These are phyloP conservation scores for Antennarius maculatus DNA, from an alignment of 2,797 vertebrate genomes.

Conservation along the genomic window DNA sequence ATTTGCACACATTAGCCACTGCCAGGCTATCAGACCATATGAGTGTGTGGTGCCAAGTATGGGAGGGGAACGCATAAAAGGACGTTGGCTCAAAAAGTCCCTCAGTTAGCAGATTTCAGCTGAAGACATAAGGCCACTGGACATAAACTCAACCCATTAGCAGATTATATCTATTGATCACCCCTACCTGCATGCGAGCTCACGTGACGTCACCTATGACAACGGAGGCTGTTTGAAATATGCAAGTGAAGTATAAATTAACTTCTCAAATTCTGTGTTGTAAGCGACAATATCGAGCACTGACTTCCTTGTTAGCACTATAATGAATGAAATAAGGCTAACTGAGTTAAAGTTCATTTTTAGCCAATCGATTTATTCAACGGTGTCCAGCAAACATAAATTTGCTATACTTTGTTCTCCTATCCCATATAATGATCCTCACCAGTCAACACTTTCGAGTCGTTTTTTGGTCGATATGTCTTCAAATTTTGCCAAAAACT, in stretches of 20 bases:
- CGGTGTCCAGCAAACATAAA: no score
- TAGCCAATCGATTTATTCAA: no score
- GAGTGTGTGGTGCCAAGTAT: conserved; percentile 74
- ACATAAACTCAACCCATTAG: conserved; percentile 78
- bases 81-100: conserved; percentile 76
- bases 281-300: conserved; percentile 62
- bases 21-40: conserved; percentile 74
- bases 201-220: conserved; percentile 40
- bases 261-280: conserved; percentile 22
- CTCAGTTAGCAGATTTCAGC: conserved; percentile 75
- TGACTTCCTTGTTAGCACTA: conserved; percentile 53
- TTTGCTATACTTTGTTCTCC: no score
- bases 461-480: no score
- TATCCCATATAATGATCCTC: no score
- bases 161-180: conserved; percentile 80
- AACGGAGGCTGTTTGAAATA: conserved; percentile 42
- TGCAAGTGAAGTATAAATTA: conserved; percentile 38
- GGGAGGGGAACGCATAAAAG: conserved; percentile 64
- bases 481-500: conserved; percentile 23
- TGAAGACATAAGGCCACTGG: conserved; percentile 70
- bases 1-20: conserved; percentile 84
- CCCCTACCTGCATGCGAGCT: conserved; percentile 54
- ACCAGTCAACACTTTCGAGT: no score
- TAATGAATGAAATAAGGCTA: conserved; percentile 43
- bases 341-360: no score